Evolutionary conservation across 2,113 vertebrate genomes (phyloP).

Genomic region (Corapipo altera): DNA sequence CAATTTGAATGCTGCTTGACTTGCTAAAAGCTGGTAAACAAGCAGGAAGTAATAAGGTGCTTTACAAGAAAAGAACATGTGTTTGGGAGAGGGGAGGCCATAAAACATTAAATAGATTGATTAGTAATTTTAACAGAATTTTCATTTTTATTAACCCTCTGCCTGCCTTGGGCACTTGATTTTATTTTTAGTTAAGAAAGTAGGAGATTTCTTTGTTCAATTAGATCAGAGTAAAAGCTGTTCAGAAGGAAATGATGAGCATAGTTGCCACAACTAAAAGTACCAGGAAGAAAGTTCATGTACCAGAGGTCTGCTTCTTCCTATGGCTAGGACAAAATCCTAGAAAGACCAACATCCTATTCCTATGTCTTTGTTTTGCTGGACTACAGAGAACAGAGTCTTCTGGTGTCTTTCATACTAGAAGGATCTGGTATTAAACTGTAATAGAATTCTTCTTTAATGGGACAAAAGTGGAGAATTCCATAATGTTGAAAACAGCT

Average conservation of each 20-base stretch:
- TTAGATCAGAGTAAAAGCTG: background rate
- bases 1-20: conserved; percentile 51
- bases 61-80: conserved; percentile 50
- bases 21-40: conserved; percentile 49
- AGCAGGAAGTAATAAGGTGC: conserved; percentile 37
- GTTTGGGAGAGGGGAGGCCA: background rate
- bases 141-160: conserved; percentile 26
- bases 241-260: background rate
- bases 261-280: background rate
- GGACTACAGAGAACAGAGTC: background rate
- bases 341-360: background rate
- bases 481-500: background rate
- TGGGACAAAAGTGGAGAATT: background rate
- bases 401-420: background rate
- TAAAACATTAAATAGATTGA: conserved; percentile 37
- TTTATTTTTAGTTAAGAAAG: background rate
- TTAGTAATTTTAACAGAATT: conserved; percentile 28
- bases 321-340: background rate
- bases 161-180: background rate
- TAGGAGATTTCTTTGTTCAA: background rate
- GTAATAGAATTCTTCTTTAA: background rate
- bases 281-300: background rate
- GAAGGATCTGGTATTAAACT: background rate
- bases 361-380: background rate
- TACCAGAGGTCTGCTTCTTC: background rate